A percentile compares a stretch with the other conserved stretches of the same genome.
Conservation (phyloP, 1,140 invertebrate genomes). For the Meloidogyne chitwoodi region DNA sequence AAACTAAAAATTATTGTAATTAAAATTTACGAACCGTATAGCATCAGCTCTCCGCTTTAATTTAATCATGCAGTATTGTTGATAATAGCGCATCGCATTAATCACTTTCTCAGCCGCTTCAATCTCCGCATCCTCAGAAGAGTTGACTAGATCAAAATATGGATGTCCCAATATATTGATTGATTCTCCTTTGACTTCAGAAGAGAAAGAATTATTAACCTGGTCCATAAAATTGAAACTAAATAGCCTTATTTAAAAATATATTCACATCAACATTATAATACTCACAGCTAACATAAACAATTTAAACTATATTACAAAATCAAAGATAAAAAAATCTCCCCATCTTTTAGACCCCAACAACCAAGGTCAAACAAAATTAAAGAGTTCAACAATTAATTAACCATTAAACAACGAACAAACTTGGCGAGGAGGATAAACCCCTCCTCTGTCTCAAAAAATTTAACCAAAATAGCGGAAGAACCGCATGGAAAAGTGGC, state of each 20-base stretch:
- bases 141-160: background rate
- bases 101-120: constrained; percentile 33
- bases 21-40: background rate
- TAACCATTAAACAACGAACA: too few relatives aligned
- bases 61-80: constrained; percentile 20
- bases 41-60: constrained; percentile 15
- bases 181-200: background rate
- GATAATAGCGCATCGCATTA: constrained; percentile 25
- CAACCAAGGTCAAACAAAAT: too few relatives aligned
- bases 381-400: too few relatives aligned
- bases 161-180: background rate
- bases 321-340: too few relatives aligned
- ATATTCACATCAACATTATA: too few relatives aligned
- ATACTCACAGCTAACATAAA: too few relatives aligned
- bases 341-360: too few relatives aligned
- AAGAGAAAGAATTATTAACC: background rate
- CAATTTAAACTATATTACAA: too few relatives aligned
- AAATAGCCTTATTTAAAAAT: too few relatives aligned
- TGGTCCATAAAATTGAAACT: background rate
- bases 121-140: constrained; percentile 4
- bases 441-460: background rate
- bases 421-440: background rate
- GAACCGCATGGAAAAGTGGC: background rate
- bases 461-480: background rate
- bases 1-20: background rate